These are phyloP conservation scores for Alviniconcha marisindica DNA, from an alignment of 1,140 invertebrate species.

Conservation along the genomic window DNA sequence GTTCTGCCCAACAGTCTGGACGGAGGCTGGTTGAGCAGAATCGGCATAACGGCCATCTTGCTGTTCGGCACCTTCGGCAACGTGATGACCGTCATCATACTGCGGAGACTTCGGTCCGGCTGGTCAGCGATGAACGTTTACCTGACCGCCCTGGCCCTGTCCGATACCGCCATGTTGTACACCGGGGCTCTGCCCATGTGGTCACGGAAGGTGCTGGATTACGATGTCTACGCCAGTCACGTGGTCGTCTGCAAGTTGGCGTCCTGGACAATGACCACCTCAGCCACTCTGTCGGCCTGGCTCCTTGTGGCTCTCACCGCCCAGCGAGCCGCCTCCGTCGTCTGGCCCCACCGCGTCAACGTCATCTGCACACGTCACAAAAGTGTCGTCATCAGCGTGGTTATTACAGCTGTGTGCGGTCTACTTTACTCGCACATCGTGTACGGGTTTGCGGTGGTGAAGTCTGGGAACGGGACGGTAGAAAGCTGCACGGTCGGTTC, in stretches of 20 bases:
- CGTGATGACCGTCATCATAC: slow-evolving; percentile 47
- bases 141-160: slow-evolving; percentile 50
- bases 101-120: slow-evolving; percentile 39
- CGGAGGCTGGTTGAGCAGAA: not conserved
- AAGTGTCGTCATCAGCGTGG: slow-evolving; percentile 23
- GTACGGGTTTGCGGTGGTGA: slow-evolving; percentile 36
- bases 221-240: slow-evolving; percentile 34
- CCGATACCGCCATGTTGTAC: slow-evolving; percentile 48
- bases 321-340: slow-evolving; percentile 44
- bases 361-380: slow-evolving; percentile 29
- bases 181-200: slow-evolving; percentile 38
- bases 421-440: slow-evolving; percentile 39
- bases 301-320: slow-evolving; percentile 48
- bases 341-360: slow-evolving; percentile 32
- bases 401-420: slow-evolving; percentile 24
- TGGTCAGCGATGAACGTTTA: slow-evolving; percentile 47
- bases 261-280: slow-evolving; percentile 36
- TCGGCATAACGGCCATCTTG: not conserved
- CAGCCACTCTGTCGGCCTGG: slow-evolving; percentile 49
- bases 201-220: slow-evolving; percentile 36
- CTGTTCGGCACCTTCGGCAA: slow-evolving; percentile 50
- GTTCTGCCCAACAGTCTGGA: too few relatives aligned
- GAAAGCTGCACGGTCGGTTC: not conserved
- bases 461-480: slow-evolving; percentile 3
- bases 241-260: slow-evolving; percentile 43